Percentiles rank a stretch among this genome's conserved stretches.
Conservation (phyloP, 2,797 vertebrate species). For the Gallinago solitaria region DNA sequence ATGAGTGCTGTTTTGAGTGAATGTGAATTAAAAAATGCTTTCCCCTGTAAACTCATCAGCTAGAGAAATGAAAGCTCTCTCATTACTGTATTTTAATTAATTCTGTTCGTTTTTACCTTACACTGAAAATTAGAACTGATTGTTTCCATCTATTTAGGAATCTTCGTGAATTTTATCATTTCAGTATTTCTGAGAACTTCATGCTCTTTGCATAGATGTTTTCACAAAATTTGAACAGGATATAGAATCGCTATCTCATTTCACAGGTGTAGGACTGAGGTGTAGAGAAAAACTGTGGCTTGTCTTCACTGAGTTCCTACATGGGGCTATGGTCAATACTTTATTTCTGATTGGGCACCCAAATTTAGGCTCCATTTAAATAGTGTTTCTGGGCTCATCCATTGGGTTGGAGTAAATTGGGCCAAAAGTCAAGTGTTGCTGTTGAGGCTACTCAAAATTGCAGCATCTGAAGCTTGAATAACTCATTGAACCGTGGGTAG, state of each 20-base stretch:
- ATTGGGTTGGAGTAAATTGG: neutral
- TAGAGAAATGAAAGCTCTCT: neutral
- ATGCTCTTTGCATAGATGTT: neutral
- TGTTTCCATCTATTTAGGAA: neutral
- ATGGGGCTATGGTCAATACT: neutral
- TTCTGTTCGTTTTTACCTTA: neutral
- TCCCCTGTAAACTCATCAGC: neutral
- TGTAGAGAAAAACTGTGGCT: neutral
- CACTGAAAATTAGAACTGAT: neutral
- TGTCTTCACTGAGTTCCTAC: constrained; percentile 23
- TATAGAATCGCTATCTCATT: neutral
- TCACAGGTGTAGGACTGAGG: neutral
- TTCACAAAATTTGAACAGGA: neutral
- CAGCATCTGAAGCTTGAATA: neutral
- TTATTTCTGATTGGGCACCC: neutral
- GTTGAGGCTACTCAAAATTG: neutral
- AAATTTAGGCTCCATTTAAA: neutral
- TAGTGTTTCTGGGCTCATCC: neutral
- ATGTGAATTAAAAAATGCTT: neutral
- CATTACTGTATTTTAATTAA: neutral
- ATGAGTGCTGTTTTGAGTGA: neutral
- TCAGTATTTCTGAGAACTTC: neutral
- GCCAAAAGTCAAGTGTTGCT: neutral
- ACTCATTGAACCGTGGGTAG: neutral
- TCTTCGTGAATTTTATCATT: neutral